These are phyloP conservation scores for Crotalus tigris DNA, from an alignment of 2,113 vertebrate species.

Conservation along the genomic window DNA sequence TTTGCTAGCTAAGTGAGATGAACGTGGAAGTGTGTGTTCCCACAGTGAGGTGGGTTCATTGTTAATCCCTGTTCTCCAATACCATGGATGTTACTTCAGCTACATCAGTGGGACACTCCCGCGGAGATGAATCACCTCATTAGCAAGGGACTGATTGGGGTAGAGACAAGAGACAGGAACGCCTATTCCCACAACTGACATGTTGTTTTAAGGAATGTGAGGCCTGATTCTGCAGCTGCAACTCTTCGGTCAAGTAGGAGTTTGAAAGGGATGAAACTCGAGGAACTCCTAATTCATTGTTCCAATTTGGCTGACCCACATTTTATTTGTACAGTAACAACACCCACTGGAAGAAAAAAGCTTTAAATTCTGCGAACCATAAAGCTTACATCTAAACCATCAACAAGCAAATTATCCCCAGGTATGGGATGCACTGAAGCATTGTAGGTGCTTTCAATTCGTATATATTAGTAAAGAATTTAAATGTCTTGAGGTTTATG, in stretches of 20 bases:
- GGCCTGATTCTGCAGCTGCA: conserved; percentile 59
- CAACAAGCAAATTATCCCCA: background rate
- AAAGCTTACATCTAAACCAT: background rate
- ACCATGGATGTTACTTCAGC: conserved; percentile 63
- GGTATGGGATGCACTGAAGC: background rate
- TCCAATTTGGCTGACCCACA: conserved; percentile 29
- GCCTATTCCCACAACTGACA: conserved; percentile 65
- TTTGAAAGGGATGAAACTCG: conserved; percentile 18
- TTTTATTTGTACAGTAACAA: conserved; percentile 18
- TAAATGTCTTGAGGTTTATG: background rate
- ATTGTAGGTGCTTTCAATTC: background rate
- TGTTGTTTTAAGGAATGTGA: conserved; percentile 62
- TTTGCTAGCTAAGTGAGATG: background rate
- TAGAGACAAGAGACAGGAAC: conserved; percentile 61
- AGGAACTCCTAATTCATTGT: background rate
- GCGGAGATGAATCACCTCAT: conserved; percentile 47
- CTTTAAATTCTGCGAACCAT: background rate
- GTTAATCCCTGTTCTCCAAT: conserved; percentile 56
- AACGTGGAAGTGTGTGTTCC: conserved; percentile 17
- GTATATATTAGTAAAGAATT: background rate
- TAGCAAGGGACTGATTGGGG: conserved; percentile 52
- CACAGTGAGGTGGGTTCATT: conserved; percentile 49
- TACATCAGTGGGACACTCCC: conserved; percentile 63
- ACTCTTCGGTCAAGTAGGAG: conserved; percentile 60
- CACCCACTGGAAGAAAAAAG: background rate